These are phyloP conservation scores for Aplysina aerophoba DNA, from an alignment of 37 sponge, comb jelly and placozoan species.

Conservation along the genomic window DNA sequence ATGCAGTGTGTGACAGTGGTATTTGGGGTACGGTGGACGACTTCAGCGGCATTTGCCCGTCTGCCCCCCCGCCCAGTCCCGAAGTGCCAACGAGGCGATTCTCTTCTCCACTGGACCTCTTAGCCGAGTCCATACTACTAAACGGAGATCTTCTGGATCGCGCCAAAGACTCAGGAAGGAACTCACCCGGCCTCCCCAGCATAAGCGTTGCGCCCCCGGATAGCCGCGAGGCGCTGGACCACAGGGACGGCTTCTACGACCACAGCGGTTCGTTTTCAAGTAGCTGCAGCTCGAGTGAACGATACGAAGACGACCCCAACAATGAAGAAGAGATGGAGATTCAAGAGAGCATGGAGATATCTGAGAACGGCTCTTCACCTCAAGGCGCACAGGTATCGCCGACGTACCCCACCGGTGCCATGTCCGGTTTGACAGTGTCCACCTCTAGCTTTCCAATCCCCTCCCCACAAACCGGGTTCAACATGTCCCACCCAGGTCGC, in stretches of 20 bases:
- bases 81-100: slow-evolving; percentile 32
- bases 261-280: slow-evolving; percentile 1
- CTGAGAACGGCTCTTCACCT: neutral
- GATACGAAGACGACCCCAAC: neutral
- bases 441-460: neutral
- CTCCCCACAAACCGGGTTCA: too few relatives aligned
- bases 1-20: neutral
- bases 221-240: neutral
- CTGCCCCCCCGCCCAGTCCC: slow-evolving; percentile 63
- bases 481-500: neutral
- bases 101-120: too few relatives aligned
- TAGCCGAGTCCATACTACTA: neutral
- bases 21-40: neutral
- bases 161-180: neutral
- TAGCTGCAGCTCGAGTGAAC: neutral
- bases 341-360: slow-evolving; percentile 6
- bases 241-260: neutral
- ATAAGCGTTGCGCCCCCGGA: neutral
- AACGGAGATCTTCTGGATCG: neutral
- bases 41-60: slow-evolving; percentile 11
- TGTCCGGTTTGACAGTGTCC: too few relatives aligned
- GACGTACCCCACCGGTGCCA: neutral
- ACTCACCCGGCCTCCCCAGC: neutral
- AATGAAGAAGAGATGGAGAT: slow-evolving; percentile 4
- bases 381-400: neutral